These are phyloP conservation scores for Frankliniella fusca DNA, from an alignment of 2,888 invertebrate genomes.

Conservation along the genomic window DNA sequence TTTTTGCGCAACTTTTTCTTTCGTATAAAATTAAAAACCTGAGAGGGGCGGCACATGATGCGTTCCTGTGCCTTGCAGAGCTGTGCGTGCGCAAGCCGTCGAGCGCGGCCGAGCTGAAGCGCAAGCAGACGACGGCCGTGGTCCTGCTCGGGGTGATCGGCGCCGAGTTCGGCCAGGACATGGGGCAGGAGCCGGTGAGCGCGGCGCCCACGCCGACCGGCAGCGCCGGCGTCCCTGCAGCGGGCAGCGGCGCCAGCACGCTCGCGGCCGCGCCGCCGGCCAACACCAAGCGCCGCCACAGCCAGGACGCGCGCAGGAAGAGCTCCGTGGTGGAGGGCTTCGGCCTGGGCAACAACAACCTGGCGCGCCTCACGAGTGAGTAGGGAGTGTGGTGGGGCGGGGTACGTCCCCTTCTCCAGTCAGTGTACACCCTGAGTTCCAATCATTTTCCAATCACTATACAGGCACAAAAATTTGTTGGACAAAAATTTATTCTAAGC, in stretches of 20 bases:
- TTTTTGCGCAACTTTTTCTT: too few relatives aligned
- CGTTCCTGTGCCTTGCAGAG: constrained; percentile 43
- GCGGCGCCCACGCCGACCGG: constrained; percentile 48
- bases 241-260: constrained; percentile 28
- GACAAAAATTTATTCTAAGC: too few relatives aligned
- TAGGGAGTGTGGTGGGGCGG: constrained; percentile 33
- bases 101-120: constrained; percentile 76
- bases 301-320: constrained; percentile 56
- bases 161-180: constrained; percentile 96
- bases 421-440: too few relatives aligned
- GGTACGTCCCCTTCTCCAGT: not conserved
- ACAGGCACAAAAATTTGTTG: too few relatives aligned
- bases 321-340: constrained; percentile 85
- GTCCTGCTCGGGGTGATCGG: constrained; percentile 95
- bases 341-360: constrained; percentile 79
- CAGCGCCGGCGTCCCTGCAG: constrained; percentile 30
- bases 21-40: too few relatives aligned
- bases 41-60: too few relatives aligned
- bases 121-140: constrained; percentile 96
- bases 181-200: constrained; percentile 53
- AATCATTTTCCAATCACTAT: too few relatives aligned
- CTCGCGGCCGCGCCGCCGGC: constrained; percentile 42
- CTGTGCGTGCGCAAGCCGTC: constrained; percentile 70
- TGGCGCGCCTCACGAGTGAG: constrained; percentile 83
- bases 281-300: constrained; percentile 38